Conservation (phyloP, 2,888 invertebrate species). For the Sclerodermus sp. region DNA sequence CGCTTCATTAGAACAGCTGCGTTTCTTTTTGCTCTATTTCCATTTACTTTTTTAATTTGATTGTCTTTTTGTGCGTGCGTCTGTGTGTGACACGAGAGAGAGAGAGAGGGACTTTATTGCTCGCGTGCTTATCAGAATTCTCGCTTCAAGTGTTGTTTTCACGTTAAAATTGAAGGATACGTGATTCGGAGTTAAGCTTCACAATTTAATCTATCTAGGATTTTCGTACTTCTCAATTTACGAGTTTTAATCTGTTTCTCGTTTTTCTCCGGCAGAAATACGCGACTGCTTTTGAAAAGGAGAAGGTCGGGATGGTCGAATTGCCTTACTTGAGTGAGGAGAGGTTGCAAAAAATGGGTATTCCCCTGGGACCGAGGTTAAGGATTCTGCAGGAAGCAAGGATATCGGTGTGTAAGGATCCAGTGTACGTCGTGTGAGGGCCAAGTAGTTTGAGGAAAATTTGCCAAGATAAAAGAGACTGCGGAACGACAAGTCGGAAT, state of each 20-base stretch:
- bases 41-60: too few species aligned
- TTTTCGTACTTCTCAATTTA: too few species aligned
- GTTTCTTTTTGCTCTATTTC: too few species aligned
- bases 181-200: too few species aligned
- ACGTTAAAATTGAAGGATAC: too few species aligned
- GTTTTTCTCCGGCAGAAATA: slow-evolving; percentile 71
- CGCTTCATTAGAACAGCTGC: too few species aligned
- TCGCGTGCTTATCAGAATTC: too few species aligned
- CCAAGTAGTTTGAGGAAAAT: background rate
- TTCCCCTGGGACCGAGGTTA: slow-evolving; percentile 86
- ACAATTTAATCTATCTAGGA: too few species aligned
- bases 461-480: background rate
- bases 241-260: slow-evolving; percentile 1
- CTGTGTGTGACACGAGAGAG: too few species aligned
- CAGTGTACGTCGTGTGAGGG: slow-evolving; percentile 60
- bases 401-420: slow-evolving; percentile 66
- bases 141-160: too few species aligned
- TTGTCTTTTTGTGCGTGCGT: too few species aligned
- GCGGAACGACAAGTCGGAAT: background rate
- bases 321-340: slow-evolving; percentile 89
- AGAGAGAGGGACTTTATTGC: too few species aligned
- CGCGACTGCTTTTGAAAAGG: slow-evolving; percentile 78
- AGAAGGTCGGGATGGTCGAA: slow-evolving; percentile 87
- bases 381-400: slow-evolving; percentile 86
- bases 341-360: slow-evolving; percentile 81